Conservation (phyloP, 2,797 vertebrate species). For the Picus viridis region DNA sequence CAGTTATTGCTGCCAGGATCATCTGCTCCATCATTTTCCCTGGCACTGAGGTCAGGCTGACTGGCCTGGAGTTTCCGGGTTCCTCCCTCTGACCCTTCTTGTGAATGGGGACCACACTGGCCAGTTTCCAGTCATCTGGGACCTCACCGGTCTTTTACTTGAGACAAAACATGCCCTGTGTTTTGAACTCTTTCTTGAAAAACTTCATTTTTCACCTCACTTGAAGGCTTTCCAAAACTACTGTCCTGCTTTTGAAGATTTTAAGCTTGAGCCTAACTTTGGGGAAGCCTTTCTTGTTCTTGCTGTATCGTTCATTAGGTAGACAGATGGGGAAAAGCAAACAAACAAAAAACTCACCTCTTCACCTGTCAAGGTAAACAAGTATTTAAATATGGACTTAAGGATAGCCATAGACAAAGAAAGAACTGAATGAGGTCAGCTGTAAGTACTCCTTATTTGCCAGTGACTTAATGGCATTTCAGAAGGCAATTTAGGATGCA, state of each 20-base stretch:
- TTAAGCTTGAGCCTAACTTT: not conserved
- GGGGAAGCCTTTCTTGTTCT: not conserved
- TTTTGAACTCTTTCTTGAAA: not conserved
- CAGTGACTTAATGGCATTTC: not conserved
- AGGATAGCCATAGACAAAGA: not conserved
- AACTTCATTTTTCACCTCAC: not conserved
- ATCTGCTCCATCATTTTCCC: too few species aligned
- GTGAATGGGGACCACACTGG: too few species aligned
- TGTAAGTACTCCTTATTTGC: not conserved
- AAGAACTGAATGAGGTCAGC: not conserved
- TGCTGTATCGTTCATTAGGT: not conserved
- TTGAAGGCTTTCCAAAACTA: not conserved
- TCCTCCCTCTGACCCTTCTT: too few species aligned
- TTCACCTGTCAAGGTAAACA: not conserved
- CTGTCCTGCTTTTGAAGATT: not conserved
- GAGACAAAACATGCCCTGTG: not conserved
- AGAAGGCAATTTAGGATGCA: not conserved
- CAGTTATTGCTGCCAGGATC: too few species aligned
- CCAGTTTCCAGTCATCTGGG: too few species aligned
- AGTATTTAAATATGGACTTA: not conserved
- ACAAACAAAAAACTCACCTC: too few species aligned
- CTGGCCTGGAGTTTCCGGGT: too few species aligned
- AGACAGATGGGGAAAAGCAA: not conserved
- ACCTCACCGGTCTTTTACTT: not conserved
- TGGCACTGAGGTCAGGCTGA: too few species aligned